phyloP scores from a whole-genome alignment of 2,113 vertebrate genomes.

The Larimichthys polyactis region DNA sequence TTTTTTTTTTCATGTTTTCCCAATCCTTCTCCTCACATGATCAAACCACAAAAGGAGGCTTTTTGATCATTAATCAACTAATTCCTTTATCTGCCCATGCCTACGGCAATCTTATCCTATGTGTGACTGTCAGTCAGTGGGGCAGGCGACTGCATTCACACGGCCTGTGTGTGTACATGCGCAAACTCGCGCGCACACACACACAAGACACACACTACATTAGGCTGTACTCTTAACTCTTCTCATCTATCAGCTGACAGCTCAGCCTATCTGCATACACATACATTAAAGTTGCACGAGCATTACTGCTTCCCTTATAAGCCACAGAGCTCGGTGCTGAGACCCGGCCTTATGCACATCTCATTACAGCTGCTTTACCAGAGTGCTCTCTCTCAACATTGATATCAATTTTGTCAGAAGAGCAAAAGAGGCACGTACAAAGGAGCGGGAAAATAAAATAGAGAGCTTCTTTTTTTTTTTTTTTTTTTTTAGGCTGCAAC shows the following conservation, averaged over 20 bases:
- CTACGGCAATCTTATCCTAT: constrained; percentile 5
- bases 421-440: constrained; percentile 4
- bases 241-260: constrained; percentile 63
- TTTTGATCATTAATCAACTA: constrained; percentile 58
- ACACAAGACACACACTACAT: constrained; percentile 10
- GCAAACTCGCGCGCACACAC: neutral
- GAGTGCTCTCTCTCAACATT: constrained; percentile 31
- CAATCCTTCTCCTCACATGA: constrained; percentile 9
- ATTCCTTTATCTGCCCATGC: constrained; percentile 20
- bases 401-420: constrained; percentile 47
- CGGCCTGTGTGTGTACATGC: constrained; percentile 16
- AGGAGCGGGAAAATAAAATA: constrained; percentile 11
- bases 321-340: constrained; percentile 40
- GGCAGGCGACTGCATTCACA: constrained; percentile 40
- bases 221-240: constrained; percentile 34
- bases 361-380: constrained; percentile 55
- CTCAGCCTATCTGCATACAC: constrained; percentile 49
- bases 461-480: neutral
- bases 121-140: constrained; percentile 44
- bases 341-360: constrained; percentile 43
- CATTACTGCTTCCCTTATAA: constrained; percentile 50
- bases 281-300: constrained; percentile 54
- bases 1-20: neutral
- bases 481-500: constrained; percentile 9
- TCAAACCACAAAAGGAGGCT: neutral